Base-by-base conservation (phyloP, 1,140 invertebrate genomes). In the Drosophila baimaii region DNA sequence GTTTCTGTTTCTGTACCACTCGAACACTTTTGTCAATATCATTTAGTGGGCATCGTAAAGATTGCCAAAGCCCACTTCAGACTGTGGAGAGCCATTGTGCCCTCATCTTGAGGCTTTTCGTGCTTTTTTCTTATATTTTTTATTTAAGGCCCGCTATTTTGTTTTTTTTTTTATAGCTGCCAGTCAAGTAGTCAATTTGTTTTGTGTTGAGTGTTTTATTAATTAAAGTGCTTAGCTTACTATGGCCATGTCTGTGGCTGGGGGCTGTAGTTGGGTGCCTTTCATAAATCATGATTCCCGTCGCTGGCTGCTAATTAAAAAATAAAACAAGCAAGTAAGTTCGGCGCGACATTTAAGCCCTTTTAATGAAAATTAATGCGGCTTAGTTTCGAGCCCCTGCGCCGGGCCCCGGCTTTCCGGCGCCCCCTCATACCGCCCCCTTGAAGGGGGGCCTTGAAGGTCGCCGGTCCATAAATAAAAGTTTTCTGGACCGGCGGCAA, bases 311-410 rank as follows among this genome's bases (percentile, higher is more conserved):
- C 79, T 86, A 85, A 85, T 85, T 85, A 72, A 85, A 83, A 88
- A 88, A 90, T 78, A 88, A 90, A 85, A 85, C 73, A 83, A 88
- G 75, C 83, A 79, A 88, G 61, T 79, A 79, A 86, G 56, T 70
- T 83, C 71, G 84, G 79, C 76, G 76, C 83, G 77, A 80, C 79
- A 81, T 61, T 89, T 88, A 83, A 88, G 76, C 83, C 63, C 72
- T 83, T 88, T 88, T 88, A 88, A 88, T 88, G 84, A 88, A 88
- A 88, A 88, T 88, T 88, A 88, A 88, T 88, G 80, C 77, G 83
- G 56, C 79, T 72, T 72, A 72, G 69, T 71, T 71, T 57, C 51
- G 25, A 61, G 46, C 46, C 46, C 33, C 55, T 64, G 52, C 19
- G 47, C 23, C 23, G 2, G 44, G 5, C 27, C 41, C 29, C 49